Conservation (phyloP, 2,113 vertebrate genomes). For the Echinops telfairi region DNA sequence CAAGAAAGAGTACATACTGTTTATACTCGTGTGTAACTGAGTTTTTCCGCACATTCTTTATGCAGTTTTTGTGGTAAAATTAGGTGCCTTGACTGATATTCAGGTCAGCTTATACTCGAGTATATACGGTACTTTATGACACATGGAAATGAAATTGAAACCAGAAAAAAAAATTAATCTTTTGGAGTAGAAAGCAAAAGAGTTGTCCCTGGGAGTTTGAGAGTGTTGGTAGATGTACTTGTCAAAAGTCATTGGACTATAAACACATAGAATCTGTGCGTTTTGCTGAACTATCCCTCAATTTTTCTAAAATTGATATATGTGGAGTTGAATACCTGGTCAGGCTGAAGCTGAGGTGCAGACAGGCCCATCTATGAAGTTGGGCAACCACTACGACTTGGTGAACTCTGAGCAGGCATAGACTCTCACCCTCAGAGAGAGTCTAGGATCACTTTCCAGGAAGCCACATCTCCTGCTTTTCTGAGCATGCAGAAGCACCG, state of each 20-base stretch:
- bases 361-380: background rate
- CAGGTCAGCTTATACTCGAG: too few relatives aligned
- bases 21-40: too few relatives aligned
- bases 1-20: background rate
- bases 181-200: background rate
- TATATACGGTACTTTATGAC: too few relatives aligned
- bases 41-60: background rate
- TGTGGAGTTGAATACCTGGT: background rate
- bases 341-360: background rate
- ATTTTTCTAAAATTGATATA: background rate
- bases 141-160: background rate
- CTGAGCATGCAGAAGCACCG: background rate
- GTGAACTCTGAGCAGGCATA: background rate
- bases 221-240: background rate
- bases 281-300: background rate
- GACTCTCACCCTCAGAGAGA: background rate
- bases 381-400: background rate
- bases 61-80: too few relatives aligned
- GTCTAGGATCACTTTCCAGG: background rate
- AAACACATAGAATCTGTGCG: background rate
- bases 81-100: too few relatives aligned
- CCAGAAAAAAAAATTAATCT: background rate
- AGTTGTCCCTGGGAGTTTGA: background rate
- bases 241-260: background rate
- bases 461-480: background rate